A percentile compares a stretch with the other conserved stretches of the same genome.
Conservation (phyloP, 2,797 vertebrate genomes). For the Micropoecilia bifurca region DNA sequence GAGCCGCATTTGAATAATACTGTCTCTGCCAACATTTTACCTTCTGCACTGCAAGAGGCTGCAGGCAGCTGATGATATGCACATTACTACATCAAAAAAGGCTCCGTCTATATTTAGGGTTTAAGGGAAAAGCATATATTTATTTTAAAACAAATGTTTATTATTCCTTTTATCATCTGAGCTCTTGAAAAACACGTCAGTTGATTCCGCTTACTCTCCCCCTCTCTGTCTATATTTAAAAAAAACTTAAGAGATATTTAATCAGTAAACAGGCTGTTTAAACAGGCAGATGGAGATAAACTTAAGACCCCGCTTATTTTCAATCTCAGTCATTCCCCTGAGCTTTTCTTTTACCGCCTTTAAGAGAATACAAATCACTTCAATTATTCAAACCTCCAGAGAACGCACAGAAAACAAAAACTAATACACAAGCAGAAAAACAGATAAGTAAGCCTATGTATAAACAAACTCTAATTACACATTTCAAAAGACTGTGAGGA, state of each 20-base stretch:
- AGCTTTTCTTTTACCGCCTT: constrained; percentile 75
- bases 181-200: constrained; percentile 67
- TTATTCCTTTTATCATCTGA: constrained; percentile 65
- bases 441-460: constrained; percentile 57
- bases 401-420: constrained; percentile 55
- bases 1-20: constrained; percentile 64
- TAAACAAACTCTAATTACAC: constrained; percentile 74
- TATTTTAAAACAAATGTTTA: constrained; percentile 77
- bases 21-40: constrained; percentile 59
- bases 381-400: constrained; percentile 80
- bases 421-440: constrained; percentile 56
- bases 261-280: constrained; percentile 65
- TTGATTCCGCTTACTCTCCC: constrained; percentile 44
- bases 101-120: constrained; percentile 69
- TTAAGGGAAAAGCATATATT: constrained; percentile 63
- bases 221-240: constrained; percentile 43
- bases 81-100: constrained; percentile 57
- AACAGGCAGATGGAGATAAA: constrained; percentile 75
- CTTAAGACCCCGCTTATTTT: constrained; percentile 77
- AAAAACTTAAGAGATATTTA: constrained; percentile 69
- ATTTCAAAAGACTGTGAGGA: constrained; percentile 53
- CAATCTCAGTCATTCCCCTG: constrained; percentile 74
- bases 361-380: constrained; percentile 84
- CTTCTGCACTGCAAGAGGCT: constrained; percentile 36
- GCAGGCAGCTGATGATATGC: constrained; percentile 43